phyloP scores from a whole-genome alignment of 2,797 vertebrate species.

The Myotis myotis region DNA sequence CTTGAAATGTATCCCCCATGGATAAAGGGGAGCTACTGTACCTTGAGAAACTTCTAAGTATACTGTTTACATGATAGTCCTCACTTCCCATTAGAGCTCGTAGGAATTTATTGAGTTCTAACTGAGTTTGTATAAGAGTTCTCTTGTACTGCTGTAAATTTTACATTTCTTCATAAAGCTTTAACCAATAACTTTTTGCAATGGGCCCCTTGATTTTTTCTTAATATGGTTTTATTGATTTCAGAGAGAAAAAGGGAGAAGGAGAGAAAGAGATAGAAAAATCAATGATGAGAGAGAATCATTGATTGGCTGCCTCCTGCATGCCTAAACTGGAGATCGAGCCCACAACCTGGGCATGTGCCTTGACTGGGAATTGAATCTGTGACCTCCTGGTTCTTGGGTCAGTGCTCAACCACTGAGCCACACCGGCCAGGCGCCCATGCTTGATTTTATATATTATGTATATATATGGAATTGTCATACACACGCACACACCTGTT shows the following conservation, averaged over 20 bases:
- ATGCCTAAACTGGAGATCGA: too few relatives aligned
- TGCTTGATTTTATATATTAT: not conserved
- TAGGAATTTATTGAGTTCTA: conserved; percentile 14
- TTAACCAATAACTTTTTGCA: not conserved
- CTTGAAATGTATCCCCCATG: not conserved
- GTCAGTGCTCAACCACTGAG: too few relatives aligned
- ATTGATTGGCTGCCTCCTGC: too few relatives aligned
- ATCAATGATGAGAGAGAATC: too few relatives aligned
- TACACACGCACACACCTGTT: not conserved
- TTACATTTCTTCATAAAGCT: not conserved
- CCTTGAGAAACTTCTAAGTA: not conserved
- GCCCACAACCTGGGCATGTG: too few relatives aligned
- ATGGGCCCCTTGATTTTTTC: not conserved
- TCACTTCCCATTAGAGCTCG: not conserved
- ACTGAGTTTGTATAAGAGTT: not conserved
- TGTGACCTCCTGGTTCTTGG: too few relatives aligned
- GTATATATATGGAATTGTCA: not conserved
- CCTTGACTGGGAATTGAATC: too few relatives aligned
- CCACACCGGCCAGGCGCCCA: not conserved
- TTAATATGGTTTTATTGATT: too few relatives aligned
- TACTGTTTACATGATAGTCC: not conserved
- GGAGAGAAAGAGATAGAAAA: too few relatives aligned
- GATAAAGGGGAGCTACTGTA: not conserved
- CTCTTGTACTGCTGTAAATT: not conserved
- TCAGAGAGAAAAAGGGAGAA: too few relatives aligned